phyloP scores from a whole-genome alignment of 2,888 invertebrate species.

The Parelbella ahira region DNA sequence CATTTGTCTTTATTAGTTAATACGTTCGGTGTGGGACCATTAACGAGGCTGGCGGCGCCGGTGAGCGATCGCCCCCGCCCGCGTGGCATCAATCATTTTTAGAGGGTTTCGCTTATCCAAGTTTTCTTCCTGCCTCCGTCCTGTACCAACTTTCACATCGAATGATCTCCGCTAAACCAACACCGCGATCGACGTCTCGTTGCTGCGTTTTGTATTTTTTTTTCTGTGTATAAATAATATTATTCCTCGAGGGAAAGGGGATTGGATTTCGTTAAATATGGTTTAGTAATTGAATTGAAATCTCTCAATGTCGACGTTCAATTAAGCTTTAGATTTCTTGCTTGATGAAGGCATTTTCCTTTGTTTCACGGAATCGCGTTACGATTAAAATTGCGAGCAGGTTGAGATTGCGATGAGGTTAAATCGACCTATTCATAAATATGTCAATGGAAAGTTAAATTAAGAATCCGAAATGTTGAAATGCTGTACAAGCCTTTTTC shows the following conservation, averaged over 20 bases:
- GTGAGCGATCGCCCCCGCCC: conserved; percentile 57
- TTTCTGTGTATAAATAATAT: conserved; percentile 81
- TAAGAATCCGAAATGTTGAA: background rate
- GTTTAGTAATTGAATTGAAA: conserved; percentile 81
- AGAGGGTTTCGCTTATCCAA: conserved; percentile 80
- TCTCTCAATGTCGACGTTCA: conserved; percentile 80
- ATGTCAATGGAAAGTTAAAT: conserved; percentile 1
- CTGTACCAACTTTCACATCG: conserved; percentile 73
- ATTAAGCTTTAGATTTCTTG: conserved; percentile 75
- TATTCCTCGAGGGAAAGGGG: conserved; percentile 77
- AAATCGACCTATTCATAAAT: conserved; percentile 12
- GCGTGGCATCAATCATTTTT: conserved; percentile 79
- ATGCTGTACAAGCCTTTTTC: no score
- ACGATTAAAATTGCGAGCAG: conserved; percentile 13
- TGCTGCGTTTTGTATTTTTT: conserved; percentile 78
- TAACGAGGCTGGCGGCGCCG: conserved; percentile 44
- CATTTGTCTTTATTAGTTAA: no score
- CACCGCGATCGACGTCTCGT: conserved; percentile 63
- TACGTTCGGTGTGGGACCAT: no score
- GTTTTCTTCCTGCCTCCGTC: conserved; percentile 72
- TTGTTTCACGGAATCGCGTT: conserved; percentile 54
- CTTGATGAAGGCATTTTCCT: conserved; percentile 67
- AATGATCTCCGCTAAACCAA: conserved; percentile 78
- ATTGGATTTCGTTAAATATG: conserved; percentile 81
- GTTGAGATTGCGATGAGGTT: conserved; percentile 9